Conservation (phyloP, 2,888 invertebrate species). For the Netelia inedita region DNA sequence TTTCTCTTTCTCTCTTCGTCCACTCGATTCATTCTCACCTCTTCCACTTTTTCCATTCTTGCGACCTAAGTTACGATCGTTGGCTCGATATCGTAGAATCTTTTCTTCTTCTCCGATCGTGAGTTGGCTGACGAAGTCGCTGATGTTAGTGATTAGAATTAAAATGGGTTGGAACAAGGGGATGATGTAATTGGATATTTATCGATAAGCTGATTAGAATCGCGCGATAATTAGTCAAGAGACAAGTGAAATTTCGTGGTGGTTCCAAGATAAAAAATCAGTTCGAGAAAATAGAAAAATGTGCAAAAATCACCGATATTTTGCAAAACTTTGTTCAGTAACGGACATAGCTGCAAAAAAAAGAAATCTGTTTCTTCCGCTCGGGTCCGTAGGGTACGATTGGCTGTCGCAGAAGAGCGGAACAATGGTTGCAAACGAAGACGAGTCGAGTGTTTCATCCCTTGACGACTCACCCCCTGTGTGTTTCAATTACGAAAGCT, state of each 20-base stretch:
- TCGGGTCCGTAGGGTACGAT: background rate
- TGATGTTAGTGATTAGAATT: conserved; percentile 25
- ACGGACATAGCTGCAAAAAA: conserved; percentile 4
- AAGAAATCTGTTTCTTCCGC: conserved; percentile 11
- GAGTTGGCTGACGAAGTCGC: background rate
- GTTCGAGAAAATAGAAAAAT: background rate
- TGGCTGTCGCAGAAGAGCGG: conserved; percentile 8
- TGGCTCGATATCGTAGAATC: conserved; percentile 8
- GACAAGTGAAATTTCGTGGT: no score
- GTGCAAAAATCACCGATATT: background rate
- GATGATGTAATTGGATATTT: conserved; percentile 24
- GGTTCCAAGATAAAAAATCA: background rate
- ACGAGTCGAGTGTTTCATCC: conserved; percentile 60
- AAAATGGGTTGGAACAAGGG: conserved; percentile 32
- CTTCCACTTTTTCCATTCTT: background rate
- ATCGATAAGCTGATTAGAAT: background rate
- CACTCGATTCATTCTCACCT: conserved; percentile 11
- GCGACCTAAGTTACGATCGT: conserved; percentile 11
- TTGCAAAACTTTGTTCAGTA: conserved; percentile 21
- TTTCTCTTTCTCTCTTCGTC: conserved; percentile 35
- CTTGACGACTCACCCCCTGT: conserved; percentile 56
- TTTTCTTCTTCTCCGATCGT: conserved; percentile 12
- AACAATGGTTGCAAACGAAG: conserved; percentile 73
- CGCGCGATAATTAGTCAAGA: no score
- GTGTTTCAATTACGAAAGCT: conserved; percentile 71